A percentile compares a stretch with the other conserved stretches of the same genome.
These are phyloP conservation scores for Nesometra sesokonis DNA, from an alignment of 35 echinoderm and acorn worm species.

Conservation along the genomic window DNA sequence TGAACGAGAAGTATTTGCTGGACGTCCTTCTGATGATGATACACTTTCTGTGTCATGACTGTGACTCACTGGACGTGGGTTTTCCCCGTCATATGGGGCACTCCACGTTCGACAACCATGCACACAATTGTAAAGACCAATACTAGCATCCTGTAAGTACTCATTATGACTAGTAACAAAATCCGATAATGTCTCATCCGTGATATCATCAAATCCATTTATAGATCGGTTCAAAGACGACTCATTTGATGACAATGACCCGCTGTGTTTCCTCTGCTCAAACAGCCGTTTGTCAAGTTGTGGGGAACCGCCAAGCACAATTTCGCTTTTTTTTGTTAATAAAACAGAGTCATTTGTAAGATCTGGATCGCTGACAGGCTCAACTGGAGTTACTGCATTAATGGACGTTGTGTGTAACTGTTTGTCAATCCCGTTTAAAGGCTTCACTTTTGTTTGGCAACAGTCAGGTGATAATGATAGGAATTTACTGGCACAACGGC, in stretches of 20 bases:
- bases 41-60: conserved; percentile 20
- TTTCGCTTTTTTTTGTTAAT: neutral
- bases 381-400: neutral
- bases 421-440: neutral
- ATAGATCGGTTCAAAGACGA: neutral
- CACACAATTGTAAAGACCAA: conserved; percentile 44
- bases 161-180: conserved; percentile 65
- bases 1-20: neutral
- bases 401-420: neutral
- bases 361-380: neutral
- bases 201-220: neutral
- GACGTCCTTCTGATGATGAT: neutral
- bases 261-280: neutral
- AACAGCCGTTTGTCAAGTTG: neutral
- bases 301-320: neutral
- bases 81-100: conserved; percentile 65
- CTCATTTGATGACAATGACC: neutral
- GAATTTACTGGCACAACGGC: conserved; percentile 67
- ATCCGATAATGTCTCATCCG: conserved; percentile 7
- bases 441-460: conserved; percentile 9
- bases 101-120: conserved; percentile 52
- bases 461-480: conserved; percentile 60
- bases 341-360: neutral
- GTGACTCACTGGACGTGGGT: conserved; percentile 28
- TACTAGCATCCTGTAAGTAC: conserved; percentile 70